Base-by-base conservation (phyloP, 23 tunicate genomes). In the Trididemnum nubilum region DNA sequence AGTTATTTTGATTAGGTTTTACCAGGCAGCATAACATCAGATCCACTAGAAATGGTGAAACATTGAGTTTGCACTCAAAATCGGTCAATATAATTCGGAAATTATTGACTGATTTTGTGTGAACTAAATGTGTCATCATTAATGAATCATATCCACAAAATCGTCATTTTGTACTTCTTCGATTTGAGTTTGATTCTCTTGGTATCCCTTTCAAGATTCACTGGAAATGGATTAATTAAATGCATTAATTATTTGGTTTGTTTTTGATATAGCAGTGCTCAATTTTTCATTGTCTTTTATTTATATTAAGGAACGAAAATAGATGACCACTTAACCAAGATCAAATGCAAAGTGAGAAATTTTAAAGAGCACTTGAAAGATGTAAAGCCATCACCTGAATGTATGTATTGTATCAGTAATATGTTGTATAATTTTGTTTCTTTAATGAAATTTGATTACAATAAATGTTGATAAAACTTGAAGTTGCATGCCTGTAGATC, bases 311-410 rank as follows among this genome's bases (percentile, higher is more conserved):
- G 88, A 61, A 3, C 49, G 29, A 83, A 83, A 57, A 82, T 89
- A 18, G 81, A 89, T 30, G 87, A 89, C 37, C 94, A 89, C 60
- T 71, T 89, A 76, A 44, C 28, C 22, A 89, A 78, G 0, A 89
- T 89, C 33, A 83, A 84, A 24, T 39, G 71, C 39, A 89, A 89
- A 83, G 88, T 89, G 32, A 25, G 24, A 30, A 71, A 24, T 25
- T 89, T 89, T 61, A 78, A 84, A 32, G 27, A 38, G 2, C 89
- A 89, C 59, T 54, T 89, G 66, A 83, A 27, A 57, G 71, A 83
- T 77, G 88, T 83, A 1, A 78, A 89, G 51, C 66, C 94, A 1
- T 73, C 87, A 12, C 94, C 94, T 24, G 88, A 89, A 71, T 89
- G 94, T 89, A 89, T 36, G 94, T 69, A 15, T 44, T 44, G 15